Percentiles rank a stretch among this genome's conserved stretches.
These are phyloP conservation scores for Patella pellucida DNA, from an alignment of 2,888 invertebrate species.

Conservation along the genomic window DNA sequence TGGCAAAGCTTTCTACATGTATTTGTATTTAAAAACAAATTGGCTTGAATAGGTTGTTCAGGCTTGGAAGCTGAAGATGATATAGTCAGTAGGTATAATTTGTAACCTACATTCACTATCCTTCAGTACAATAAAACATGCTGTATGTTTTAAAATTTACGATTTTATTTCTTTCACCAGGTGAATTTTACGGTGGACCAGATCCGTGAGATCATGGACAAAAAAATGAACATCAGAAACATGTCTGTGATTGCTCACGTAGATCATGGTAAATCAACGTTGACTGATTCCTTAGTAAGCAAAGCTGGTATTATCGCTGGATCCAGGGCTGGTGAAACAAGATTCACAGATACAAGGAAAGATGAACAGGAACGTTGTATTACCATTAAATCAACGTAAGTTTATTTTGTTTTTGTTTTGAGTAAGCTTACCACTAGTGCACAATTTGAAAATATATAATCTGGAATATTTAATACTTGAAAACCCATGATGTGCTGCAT, in stretches of 20 bases:
- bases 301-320: constrained; percentile 99
- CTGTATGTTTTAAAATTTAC: background rate
- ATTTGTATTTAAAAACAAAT: no score
- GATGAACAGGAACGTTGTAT: constrained; percentile 99
- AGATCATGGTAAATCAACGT: constrained; percentile 99
- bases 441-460: no score
- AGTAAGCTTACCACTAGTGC: no score
- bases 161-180: constrained; percentile 73
- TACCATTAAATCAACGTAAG: constrained; percentile 99
- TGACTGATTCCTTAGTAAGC: constrained; percentile 99
- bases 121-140: background rate
- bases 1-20: no score
- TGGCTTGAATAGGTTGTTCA: no score
- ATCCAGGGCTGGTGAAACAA: constrained; percentile 97
- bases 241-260: constrained; percentile 99
- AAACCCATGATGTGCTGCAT: no score
- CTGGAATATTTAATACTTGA: no score
- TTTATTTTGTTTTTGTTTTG: constrained; percentile 48
- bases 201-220: constrained; percentile 99
- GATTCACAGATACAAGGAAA: constrained; percentile 99
- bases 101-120: no score
- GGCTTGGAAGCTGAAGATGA: no score
- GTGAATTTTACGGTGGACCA: constrained; percentile 99
- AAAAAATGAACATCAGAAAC: constrained; percentile 99
- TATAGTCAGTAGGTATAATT: no score